Percentiles rank a stretch among this genome's conserved stretches.
phyloP scores from a whole-genome alignment of 2,797 vertebrate genomes.

The Anguilla pacifica region DNA sequence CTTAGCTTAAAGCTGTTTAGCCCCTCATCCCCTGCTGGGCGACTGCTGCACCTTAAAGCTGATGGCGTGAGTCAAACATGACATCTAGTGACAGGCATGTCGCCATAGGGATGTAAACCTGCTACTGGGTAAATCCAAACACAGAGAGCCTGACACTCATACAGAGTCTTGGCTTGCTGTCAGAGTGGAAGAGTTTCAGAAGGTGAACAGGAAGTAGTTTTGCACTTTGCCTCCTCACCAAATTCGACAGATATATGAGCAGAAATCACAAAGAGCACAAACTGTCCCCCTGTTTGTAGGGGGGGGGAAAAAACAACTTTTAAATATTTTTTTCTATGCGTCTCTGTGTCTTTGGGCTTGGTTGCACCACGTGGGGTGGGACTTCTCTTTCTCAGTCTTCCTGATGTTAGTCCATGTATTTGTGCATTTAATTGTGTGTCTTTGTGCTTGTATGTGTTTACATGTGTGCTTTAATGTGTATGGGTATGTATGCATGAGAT shows the following conservation, averaged over 20 bases:
- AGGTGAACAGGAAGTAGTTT: not conserved
- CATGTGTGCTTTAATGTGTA: not conserved
- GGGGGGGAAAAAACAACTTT: too few relatives aligned
- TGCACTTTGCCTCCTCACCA: not conserved
- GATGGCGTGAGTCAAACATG: not conserved
- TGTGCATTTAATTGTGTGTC: too few relatives aligned
- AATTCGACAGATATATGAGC: not conserved
- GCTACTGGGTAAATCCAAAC: not conserved
- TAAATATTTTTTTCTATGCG: too few relatives aligned
- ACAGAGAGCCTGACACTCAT: not conserved
- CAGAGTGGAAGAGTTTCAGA: not conserved
- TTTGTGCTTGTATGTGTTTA: not conserved
- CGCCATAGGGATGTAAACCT: not conserved
- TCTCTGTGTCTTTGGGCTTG: not conserved
- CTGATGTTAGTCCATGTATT: not conserved
- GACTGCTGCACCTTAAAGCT: not conserved
- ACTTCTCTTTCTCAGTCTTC: not conserved
- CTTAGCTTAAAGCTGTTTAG: not conserved
- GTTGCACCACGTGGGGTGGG: not conserved
- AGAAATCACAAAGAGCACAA: not conserved
- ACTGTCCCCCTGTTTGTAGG: too few relatives aligned
- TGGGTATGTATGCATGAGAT: not conserved
- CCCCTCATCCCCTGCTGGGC: not conserved
- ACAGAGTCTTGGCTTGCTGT: too few relatives aligned
- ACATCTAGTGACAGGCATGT: constrained; percentile 13